Conservation (phyloP, 2,797 vertebrate genomes). For the Pipistrellus pipistrellus region DNA sequence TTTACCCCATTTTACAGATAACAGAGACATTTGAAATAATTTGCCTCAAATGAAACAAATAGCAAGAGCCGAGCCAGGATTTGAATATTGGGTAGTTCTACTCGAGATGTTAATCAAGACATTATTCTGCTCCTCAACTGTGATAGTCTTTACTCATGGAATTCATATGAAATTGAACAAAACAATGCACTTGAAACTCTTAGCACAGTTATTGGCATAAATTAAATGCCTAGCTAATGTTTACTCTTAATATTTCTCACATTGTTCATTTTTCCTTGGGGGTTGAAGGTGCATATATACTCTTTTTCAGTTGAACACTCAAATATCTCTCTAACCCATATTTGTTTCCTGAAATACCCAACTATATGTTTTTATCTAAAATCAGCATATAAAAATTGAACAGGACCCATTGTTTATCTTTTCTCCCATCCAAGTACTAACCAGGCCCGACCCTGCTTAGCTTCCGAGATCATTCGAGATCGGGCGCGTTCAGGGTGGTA, state of each 20-base stretch:
- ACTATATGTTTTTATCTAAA: background rate
- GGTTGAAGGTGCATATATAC: background rate
- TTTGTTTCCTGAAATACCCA: background rate
- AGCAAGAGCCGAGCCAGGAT: background rate
- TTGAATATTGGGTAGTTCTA: background rate
- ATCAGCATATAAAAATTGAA: background rate
- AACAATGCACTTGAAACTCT: conserved; percentile 22
- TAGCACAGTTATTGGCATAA: conserved; percentile 25
- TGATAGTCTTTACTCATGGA: background rate
- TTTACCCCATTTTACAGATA: background rate
- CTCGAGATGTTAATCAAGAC: background rate
- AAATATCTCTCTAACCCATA: background rate
- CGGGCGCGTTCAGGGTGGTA: no score
- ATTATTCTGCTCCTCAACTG: background rate
- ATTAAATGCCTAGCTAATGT: conserved; percentile 25
- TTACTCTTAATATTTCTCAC: background rate
- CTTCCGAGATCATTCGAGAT: no score
- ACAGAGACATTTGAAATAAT: background rate
- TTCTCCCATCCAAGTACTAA: no score
- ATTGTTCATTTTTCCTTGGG: background rate
- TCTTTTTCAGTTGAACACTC: background rate
- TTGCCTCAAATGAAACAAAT: background rate
- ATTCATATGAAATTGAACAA: conserved; percentile 23
- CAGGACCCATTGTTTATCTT: background rate
- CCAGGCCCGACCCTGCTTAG: no score